Evolutionary conservation across 2,888 invertebrate species (phyloP).

Genomic region (Alitta virens): DNA sequence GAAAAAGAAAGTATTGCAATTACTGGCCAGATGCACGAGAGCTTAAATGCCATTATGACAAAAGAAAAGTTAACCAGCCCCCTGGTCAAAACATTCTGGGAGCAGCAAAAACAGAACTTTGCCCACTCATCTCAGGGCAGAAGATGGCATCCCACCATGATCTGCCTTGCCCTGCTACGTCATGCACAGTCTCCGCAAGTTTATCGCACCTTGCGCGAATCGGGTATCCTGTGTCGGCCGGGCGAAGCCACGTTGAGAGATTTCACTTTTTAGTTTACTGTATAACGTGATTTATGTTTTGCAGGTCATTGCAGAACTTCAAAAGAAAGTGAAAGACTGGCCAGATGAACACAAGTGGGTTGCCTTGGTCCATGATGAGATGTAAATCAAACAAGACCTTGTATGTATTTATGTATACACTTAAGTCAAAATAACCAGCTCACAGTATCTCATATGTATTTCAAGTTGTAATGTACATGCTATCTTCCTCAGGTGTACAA

Average conservation of each 20-base stretch:
- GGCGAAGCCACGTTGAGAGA: slow-evolving; percentile 5
- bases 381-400: slow-evolving; percentile 7
- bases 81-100: slow-evolving; percentile 3
- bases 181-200: neutral
- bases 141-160: slow-evolving; percentile 16
- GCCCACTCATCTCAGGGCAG: neutral
- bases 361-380: slow-evolving; percentile 10
- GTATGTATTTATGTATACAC: slow-evolving; percentile 1
- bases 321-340: neutral
- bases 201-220: slow-evolving; percentile 2
- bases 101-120: slow-evolving; percentile 8
- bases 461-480: neutral
- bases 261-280: too few relatives aligned
- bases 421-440: too few relatives aligned
- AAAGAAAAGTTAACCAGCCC: too few relatives aligned
- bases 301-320: neutral
- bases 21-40: too few relatives aligned
- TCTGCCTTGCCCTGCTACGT: slow-evolving; percentile 7
- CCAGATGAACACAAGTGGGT: slow-evolving; percentile 1
- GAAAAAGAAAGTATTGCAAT: too few relatives aligned
- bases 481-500: neutral
- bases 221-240: neutral
- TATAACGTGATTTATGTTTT: too few relatives aligned
- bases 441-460: neutral
- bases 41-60: too few relatives aligned